A percentile compares a stretch with the other conserved stretches of the same genome.
Conservation (phyloP, 2,888 invertebrate genomes). For the Acronicta alni region DNA sequence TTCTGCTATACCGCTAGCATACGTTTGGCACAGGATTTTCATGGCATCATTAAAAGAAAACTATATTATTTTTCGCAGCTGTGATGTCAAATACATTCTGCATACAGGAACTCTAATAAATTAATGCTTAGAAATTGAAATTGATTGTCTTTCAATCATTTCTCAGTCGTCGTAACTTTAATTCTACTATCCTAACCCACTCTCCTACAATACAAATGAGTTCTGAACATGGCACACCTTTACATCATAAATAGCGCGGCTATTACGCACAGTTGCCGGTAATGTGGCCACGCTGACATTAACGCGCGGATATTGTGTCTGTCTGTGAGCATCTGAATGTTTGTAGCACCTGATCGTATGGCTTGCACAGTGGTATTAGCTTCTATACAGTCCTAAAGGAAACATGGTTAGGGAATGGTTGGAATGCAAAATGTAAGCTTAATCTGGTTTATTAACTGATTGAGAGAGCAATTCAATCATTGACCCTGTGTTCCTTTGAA, state of each 20-base stretch:
- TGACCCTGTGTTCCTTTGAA: too few relatives aligned
- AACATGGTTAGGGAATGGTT: constrained; percentile 1
- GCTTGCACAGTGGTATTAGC: constrained; percentile 23
- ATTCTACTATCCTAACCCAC: constrained; percentile 9
- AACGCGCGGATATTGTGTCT: constrained; percentile 58
- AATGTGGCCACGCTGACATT: constrained; percentile 63
- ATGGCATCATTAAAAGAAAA: too few relatives aligned
- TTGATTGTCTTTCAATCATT: too few relatives aligned
- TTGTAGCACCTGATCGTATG: constrained; percentile 53
- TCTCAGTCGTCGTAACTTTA: too few relatives aligned
- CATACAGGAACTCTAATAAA: too few relatives aligned
- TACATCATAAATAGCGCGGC: constrained; percentile 68
- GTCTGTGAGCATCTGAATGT: constrained; percentile 54
- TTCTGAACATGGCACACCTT: constrained; percentile 62
- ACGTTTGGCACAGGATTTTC: too few relatives aligned
- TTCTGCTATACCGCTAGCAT: too few relatives aligned
- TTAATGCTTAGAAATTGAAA: too few relatives aligned
- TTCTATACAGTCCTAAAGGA: constrained; percentile 15
- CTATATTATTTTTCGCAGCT: too few relatives aligned
- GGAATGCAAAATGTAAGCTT: background rate
- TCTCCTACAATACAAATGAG: constrained; percentile 22
- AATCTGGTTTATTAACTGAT: background rate
- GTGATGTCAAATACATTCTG: too few relatives aligned
- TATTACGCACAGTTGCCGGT: constrained; percentile 70
- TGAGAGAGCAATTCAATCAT: background rate